A percentile compares a stretch with the other conserved stretches of the same genome.
These are phyloP conservation scores for Hemiprocne comata DNA, from an alignment of 2,113 vertebrate genomes.

Conservation along the genomic window DNA sequence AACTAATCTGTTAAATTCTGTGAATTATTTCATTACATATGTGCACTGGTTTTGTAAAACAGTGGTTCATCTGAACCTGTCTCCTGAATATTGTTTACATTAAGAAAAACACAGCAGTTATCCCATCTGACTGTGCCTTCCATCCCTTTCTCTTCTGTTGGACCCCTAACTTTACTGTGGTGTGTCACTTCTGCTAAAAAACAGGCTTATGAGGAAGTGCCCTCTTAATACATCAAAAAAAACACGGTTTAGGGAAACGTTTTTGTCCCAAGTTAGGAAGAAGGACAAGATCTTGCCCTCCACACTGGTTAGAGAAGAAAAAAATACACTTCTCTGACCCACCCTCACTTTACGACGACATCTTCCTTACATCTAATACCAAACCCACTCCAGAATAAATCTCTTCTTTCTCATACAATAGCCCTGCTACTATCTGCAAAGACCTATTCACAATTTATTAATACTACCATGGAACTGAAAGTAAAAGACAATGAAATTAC, in stretches of 20 bases:
- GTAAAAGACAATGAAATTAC: constrained; percentile 4
- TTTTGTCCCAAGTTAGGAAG: neutral
- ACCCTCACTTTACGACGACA: neutral
- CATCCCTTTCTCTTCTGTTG: neutral
- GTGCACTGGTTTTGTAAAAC: neutral
- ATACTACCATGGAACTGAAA: neutral
- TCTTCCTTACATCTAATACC: neutral
- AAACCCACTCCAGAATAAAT: neutral
- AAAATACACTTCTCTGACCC: neutral
- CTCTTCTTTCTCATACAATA: neutral
- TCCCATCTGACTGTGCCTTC: neutral
- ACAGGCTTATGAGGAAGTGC: accelerated
- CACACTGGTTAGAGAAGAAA: neutral
- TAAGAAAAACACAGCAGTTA: neutral
- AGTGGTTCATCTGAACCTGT: neutral
- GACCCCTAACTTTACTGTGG: neutral
- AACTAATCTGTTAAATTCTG: no score
- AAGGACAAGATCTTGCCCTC: neutral
- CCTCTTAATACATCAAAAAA: neutral
- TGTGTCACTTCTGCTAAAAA: neutral
- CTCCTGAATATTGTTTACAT: neutral
- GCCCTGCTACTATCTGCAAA: neutral
- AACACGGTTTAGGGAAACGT: neutral
- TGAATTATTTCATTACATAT: neutral
- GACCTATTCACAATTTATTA: neutral